Conservation (phyloP, 2,797 vertebrate genomes). For the Anguilla obscura region DNA sequence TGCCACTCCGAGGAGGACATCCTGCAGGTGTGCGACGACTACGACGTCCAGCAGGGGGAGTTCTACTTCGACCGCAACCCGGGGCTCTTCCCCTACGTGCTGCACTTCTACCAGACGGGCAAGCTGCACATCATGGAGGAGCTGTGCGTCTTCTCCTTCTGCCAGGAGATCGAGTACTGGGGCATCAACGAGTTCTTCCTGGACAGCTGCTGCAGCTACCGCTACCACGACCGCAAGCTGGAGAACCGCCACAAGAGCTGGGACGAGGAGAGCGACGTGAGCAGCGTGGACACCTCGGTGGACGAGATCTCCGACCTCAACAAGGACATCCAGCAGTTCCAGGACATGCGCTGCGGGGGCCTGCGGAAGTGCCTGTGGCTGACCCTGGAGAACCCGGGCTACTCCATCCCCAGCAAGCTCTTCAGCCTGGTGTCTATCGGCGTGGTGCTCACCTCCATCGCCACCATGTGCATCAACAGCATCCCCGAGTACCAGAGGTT, state of each 20-base stretch:
- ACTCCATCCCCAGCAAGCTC: slow-evolving; percentile 94
- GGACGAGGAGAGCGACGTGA: slow-evolving; percentile 93
- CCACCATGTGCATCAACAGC: slow-evolving; percentile 95
- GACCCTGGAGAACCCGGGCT: slow-evolving; percentile 96
- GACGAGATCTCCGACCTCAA: slow-evolving; percentile 92
- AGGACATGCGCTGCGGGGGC: slow-evolving; percentile 80
- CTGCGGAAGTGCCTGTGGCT: slow-evolving; percentile 89
- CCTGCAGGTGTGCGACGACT: slow-evolving; percentile 92
- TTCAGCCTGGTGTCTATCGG: slow-evolving; percentile 93
- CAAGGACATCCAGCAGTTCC: slow-evolving; percentile 87
- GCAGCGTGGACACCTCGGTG: slow-evolving; percentile 87
- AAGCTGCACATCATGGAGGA: slow-evolving; percentile 96
- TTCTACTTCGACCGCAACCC: slow-evolving; percentile 97
- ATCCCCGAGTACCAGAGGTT: slow-evolving; percentile 87
- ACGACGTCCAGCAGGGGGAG: slow-evolving; percentile 86
- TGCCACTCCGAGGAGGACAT: slow-evolving; percentile 92
- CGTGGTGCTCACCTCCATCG: slow-evolving; percentile 89
- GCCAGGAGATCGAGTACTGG: slow-evolving; percentile 98
- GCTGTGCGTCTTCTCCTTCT: slow-evolving; percentile 95
- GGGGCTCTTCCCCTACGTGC: slow-evolving; percentile 87
- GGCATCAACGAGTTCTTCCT: slow-evolving; percentile 95
- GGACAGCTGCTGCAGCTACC: slow-evolving; percentile 93
- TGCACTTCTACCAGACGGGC: slow-evolving; percentile 95
- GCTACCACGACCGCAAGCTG: slow-evolving; percentile 92
- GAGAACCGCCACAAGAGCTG: slow-evolving; percentile 83